These are phyloP conservation scores for Puntigrus tetrazona DNA, from an alignment of 2,113 vertebrate genomes.

Conservation along the genomic window DNA sequence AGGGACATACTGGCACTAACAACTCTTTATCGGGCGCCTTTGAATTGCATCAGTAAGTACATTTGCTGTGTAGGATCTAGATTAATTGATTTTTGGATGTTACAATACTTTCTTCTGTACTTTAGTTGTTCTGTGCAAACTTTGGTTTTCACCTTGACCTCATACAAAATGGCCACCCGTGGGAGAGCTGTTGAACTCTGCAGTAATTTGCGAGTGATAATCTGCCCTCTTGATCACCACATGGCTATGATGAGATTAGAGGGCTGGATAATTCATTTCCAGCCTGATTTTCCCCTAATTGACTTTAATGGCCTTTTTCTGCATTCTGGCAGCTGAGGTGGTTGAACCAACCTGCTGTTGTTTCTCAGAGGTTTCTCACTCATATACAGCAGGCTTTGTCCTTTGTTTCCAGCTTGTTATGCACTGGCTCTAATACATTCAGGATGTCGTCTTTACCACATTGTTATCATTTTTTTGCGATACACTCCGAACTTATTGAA, in stretches of 20 bases:
- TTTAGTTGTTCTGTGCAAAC: background rate
- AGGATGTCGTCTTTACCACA: constrained; percentile 18
- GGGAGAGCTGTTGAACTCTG: constrained; percentile 45
- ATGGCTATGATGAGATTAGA: constrained; percentile 57
- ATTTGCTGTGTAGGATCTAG: background rate
- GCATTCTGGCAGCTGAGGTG: constrained; percentile 34
- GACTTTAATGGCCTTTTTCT: constrained; percentile 55
- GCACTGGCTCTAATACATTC: constrained; percentile 1
- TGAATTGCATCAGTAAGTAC: background rate
- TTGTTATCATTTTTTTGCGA: constrained; percentile 20
- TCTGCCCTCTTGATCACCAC: constrained; percentile 56
- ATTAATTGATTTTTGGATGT: background rate
- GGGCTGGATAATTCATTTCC: constrained; percentile 58
- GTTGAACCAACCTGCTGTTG: constrained; percentile 41
- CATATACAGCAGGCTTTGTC: constrained; percentile 48
- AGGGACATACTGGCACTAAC: background rate
- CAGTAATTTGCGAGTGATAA: constrained; percentile 52
- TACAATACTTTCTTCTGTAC: background rate
- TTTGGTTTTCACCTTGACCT: constrained; percentile 46
- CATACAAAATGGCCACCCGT: constrained; percentile 10
- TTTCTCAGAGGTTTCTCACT: constrained; percentile 38
- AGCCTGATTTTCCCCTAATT: constrained; percentile 58
- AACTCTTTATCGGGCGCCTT: background rate
- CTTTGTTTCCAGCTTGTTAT: constrained; percentile 10
- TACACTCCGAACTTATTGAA: background rate